These are phyloP conservation scores for Gymnoscopelus microlampas DNA, from an alignment of 2,797 vertebrate genomes.

Conservation along the genomic window DNA sequence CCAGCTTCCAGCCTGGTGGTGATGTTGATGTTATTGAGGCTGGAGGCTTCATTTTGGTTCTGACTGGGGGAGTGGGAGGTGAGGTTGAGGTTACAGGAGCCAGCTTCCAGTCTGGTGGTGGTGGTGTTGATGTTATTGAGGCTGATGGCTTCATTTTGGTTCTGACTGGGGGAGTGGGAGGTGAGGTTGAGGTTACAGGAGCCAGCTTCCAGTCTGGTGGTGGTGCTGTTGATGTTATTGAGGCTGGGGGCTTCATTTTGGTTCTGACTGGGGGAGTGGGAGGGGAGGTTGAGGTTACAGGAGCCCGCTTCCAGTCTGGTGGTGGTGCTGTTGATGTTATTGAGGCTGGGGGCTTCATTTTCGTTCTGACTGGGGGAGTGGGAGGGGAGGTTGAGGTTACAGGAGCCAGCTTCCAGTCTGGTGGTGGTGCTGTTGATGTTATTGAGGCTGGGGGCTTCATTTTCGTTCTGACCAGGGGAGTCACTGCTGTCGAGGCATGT, in stretches of 20 bases:
- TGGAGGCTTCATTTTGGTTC: background rate
- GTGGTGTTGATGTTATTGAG: background rate
- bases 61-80: background rate
- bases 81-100: constrained; percentile 14
- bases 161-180: background rate
- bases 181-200: constrained; percentile 7
- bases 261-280: background rate
- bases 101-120: background rate
- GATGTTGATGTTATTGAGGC: background rate
- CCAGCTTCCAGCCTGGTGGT: background rate
- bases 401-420: no score
- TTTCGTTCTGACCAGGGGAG: background rate
- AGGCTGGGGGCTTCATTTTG: background rate
- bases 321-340: background rate
- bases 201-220: background rate
- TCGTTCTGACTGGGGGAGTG: background rate
- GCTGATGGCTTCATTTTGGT: background rate
- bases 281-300: constrained; percentile 11
- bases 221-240: background rate
- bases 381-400: no score
- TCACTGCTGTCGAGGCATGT: constrained; percentile 17
- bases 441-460: background rate
- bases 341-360: background rate
- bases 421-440: background rate
- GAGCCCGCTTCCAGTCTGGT: background rate